Base-by-base conservation (phyloP, 2,888 invertebrate genomes). In the Caradrina clavipalpis region DNA sequence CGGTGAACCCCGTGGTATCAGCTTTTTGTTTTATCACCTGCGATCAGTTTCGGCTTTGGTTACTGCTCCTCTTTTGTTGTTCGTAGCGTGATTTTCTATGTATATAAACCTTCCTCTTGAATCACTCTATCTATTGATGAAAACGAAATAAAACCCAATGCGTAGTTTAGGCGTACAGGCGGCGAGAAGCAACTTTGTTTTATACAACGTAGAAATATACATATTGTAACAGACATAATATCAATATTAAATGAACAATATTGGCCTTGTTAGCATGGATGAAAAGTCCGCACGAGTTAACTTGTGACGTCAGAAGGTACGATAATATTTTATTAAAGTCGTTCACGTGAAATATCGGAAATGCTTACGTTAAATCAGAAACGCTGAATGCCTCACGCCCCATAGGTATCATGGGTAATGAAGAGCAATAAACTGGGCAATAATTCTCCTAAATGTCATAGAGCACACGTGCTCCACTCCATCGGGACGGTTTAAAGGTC, bases 401-500 rank as follows among this genome's bases (percentile, higher is more conserved):
- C 74, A 55, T 67, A 80, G 81, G 83, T 81, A 86, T 87, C 83
- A 87, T 90, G 56, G 65, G 73, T 71, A 89, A 91, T 88, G 88
- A 89, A 87, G 82, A 79, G 79, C 75, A 85, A 84, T 85, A 86
- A 85, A 81, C 76, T 76, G 47, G 78, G 87, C 81, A 87, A 91
- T 92, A 91, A 89, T 83, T 88, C 90, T 88, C 83, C 82, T 82
- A 86, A 89, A 89, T 87, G 90, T 91, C 90, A 89, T 88, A 89
- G 87, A 87, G 76, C 90, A 90, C 91, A 89, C 90, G 89, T 90
- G 90, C 86, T 86, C 82, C 84, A 80, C 72, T 75, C 79, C 80
- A 83, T 87, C 84, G 81, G 80, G 84, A 87, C 85, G 86, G 87
- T 85, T 86, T 88, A 83, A 88, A 89, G 89, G 88, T 89, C 86